Percentiles rank a stretch among this genome's conserved stretches.
phyloP scores from a whole-genome alignment of 1,140 invertebrate genomes.

The Saccostrea glomerata region DNA sequence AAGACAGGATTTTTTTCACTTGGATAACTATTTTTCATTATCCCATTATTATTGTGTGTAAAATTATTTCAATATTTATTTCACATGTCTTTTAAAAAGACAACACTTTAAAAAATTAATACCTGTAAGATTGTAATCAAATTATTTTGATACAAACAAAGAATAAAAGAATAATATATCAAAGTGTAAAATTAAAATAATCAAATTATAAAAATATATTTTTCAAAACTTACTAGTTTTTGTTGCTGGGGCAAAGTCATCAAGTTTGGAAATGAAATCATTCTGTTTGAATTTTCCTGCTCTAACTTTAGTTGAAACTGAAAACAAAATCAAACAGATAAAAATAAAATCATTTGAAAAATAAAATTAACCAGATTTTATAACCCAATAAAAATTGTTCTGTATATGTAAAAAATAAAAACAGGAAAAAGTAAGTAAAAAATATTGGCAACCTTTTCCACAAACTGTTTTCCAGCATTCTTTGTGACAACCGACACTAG shows the following conservation, averaged over 20 bases:
- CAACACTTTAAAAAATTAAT: background rate
- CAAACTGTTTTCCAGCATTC: slow-evolving; percentile 24
- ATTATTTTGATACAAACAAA: slow-evolving; percentile 4
- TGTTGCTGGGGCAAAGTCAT: slow-evolving; percentile 58
- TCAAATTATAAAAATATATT: background rate
- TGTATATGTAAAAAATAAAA: slow-evolving; percentile 19
- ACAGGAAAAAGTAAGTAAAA: slow-evolving; percentile 1
- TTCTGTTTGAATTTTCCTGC: slow-evolving; percentile 44
- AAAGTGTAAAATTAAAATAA: slow-evolving; percentile 23
- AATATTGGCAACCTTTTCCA: background rate
- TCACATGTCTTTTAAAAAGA: background rate
- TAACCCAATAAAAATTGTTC: slow-evolving; percentile 18
- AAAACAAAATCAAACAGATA: slow-evolving; percentile 13
- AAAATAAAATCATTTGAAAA: slow-evolving; percentile 23
- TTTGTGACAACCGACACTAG: slow-evolving; percentile 32
- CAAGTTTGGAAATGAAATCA: slow-evolving; percentile 60
- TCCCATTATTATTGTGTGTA: no score
- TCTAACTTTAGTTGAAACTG: slow-evolving; percentile 28
- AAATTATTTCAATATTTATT: no score
- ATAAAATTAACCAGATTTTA: background rate
- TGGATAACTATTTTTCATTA: no score
- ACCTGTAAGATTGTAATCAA: background rate
- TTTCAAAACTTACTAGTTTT: slow-evolving; percentile 56
- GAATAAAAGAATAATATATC: background rate
- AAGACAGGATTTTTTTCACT: background rate